Evolutionary conservation across 2,888 invertebrate genomes (phyloP), one percentile per base, ranked within the genome.

Genomic region (Drosophila peninsularis): DNA sequence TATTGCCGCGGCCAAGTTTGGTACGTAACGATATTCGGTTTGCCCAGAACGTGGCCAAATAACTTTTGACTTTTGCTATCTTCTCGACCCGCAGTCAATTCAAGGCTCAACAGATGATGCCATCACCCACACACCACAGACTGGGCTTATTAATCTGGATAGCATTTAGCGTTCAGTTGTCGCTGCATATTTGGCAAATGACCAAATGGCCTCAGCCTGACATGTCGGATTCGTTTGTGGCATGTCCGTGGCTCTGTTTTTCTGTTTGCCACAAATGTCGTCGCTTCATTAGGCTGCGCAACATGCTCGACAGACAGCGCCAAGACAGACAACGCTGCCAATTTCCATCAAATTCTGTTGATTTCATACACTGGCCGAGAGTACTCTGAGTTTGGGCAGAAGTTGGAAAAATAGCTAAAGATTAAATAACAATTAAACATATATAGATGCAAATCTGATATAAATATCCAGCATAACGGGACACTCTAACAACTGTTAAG

Each of bases 21-120:
- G 84, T 45, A 47, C 14, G 24, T 27, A 66, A 58, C 67, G 68
- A 60, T 68, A 60, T 53, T 66, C 34, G 56, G 53, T 11, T 41
- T 42, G 50, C 42, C 57, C 41, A 74, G 84, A 73, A 79, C 79
- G 54, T 67, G 19, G 58, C 63, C 37, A 62, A 57, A 49, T 84
- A 84, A 87, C 82, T 70, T 83, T 87, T 83, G 82, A 87, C 82
- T 87, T 87, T 83, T 73, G 67, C 77, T 81, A 86, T 80, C 73
- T 62, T 14, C 13, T 55, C 69, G 69, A 69, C 63, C 64, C 69
- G 62, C 55, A 69, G 57, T 64, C 77, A 54, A 68, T 77, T 60
- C 69, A 52, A 60, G 44, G 53, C 54, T 49, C 44, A 50, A 44
- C 34, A 57, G 50, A 34, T 62, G 52, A 27, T 55, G 47, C 42